phyloP scores from a whole-genome alignment of 2,113 vertebrate species.

The Acrocephalus arundinaceus region DNA sequence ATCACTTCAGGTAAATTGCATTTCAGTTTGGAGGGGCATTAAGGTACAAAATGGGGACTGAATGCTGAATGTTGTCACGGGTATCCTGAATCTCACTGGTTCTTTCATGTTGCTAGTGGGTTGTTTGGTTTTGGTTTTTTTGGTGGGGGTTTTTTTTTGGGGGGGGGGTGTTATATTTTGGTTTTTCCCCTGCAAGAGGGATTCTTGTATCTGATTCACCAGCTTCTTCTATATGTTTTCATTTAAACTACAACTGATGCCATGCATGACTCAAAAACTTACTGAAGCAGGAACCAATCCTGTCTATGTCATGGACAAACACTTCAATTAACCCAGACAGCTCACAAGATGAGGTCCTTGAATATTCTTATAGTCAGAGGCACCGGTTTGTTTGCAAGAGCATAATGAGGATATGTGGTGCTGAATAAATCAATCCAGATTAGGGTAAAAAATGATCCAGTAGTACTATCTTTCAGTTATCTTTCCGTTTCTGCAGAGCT shows the following conservation, averaged over 20 bases:
- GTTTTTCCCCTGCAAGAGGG: rapidly evolving
- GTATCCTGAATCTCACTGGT: neutral
- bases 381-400: neutral
- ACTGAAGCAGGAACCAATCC: neutral
- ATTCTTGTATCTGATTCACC: neutral
- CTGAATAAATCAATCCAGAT: neutral
- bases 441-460: neutral
- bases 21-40: neutral
- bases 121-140: neutral
- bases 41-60: neutral
- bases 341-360: neutral
- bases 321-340: neutral
- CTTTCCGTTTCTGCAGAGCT: neutral
- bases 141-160: no score
- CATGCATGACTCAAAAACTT: neutral
- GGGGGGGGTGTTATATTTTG: no score
- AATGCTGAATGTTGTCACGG: neutral
- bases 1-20: neutral
- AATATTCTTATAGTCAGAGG: neutral
- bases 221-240: neutral
- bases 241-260: neutral
- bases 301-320: neutral
- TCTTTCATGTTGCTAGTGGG: neutral
- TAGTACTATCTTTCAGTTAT: neutral
- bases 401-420: neutral